Base-by-base conservation (phyloP, 2,797 vertebrate species). In the Salarias fasciatus region DNA sequence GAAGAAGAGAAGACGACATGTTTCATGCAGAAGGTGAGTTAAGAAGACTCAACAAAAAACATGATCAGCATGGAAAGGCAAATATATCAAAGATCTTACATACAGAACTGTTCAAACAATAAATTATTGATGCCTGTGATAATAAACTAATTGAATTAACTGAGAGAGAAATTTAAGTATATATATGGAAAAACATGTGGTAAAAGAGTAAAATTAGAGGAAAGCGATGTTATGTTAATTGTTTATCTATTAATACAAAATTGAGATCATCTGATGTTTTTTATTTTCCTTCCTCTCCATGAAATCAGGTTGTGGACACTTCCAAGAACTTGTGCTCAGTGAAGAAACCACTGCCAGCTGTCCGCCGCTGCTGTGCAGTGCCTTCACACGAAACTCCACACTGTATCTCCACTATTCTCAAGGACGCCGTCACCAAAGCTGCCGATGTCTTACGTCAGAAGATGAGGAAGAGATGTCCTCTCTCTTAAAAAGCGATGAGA, bases 381-480 rank as follows among this genome's bases (percentile, higher is more conserved):
- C 31, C 75, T 5, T 48, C 63, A 36, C 35, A 35, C 13, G 43
- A 56, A 4, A 1, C 14, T 31, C 5, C 36, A 33, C 62, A 72
- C 48, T 94, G 92, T 58, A 2, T 91, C 48, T 74, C 80, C 30
- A 77, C 82, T 40, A 40, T 83, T 40, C 33, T 93, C 48, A 68
- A 77, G 69, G 47, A 78, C 2, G 79, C 79, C 53, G 55, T 92
- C 57, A 46, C 41, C 57, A 88, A 91, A 56, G 84, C 80, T 57
- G 67, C 37, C 30, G 65, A 37, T 3, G 7, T 33, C 43, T 55
- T 24, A 6, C 5, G 14, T 5, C 68, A 53, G 37, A 86, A 55
- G 56, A 87, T 69, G 57, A 91, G 59, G 63, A 92, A 83, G 77
- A 90, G 10, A 40, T 93, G 92, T 49, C 92, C 87, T 11, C 36